A percentile compares a stretch with the other conserved stretches of the same genome.
Evolutionary conservation across 2,888 invertebrate species (phyloP).

Genomic region (Tanytarsus gracilentus): DNA sequence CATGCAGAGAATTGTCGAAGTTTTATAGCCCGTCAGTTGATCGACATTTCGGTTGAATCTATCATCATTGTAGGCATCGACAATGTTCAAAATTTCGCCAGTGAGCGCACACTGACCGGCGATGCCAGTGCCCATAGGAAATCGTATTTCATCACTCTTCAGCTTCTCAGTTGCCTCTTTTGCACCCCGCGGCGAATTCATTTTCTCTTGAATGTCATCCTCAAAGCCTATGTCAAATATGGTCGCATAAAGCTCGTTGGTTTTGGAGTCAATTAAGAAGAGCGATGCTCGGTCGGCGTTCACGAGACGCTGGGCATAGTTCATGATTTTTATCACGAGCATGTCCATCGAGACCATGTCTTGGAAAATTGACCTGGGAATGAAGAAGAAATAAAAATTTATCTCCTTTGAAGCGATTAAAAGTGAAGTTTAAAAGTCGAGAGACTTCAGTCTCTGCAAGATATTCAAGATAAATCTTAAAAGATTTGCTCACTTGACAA

Average conservation of each 20-base stretch:
- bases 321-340: conserved; percentile 73
- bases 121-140: conserved; percentile 68
- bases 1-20: conserved; percentile 74
- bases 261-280: conserved; percentile 66
- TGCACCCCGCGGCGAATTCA: conserved; percentile 33
- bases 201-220: conserved; percentile 33
- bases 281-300: conserved; percentile 76
- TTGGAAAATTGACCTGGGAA: conserved; percentile 68
- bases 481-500: conserved; percentile 61
- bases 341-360: conserved; percentile 78
- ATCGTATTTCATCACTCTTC: conserved; percentile 50
- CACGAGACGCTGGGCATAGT: conserved; percentile 71
- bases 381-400: background rate
- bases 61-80: conserved; percentile 70
- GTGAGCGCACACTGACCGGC: conserved; percentile 74
- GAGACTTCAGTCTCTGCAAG: too few relatives aligned
- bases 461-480: too few relatives aligned
- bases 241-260: conserved; percentile 67
- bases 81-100: conserved; percentile 69
- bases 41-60: conserved; percentile 66
- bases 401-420: too few relatives aligned
- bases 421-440: too few relatives aligned
- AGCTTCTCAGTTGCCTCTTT: conserved; percentile 35
- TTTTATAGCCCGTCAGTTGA: conserved; percentile 58
- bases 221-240: conserved; percentile 62